A percentile compares a stretch with the other conserved stretches of the same genome.
phyloP scores from a whole-genome alignment of 1,140 invertebrate genomes.

The Pantala flavescens region DNA sequence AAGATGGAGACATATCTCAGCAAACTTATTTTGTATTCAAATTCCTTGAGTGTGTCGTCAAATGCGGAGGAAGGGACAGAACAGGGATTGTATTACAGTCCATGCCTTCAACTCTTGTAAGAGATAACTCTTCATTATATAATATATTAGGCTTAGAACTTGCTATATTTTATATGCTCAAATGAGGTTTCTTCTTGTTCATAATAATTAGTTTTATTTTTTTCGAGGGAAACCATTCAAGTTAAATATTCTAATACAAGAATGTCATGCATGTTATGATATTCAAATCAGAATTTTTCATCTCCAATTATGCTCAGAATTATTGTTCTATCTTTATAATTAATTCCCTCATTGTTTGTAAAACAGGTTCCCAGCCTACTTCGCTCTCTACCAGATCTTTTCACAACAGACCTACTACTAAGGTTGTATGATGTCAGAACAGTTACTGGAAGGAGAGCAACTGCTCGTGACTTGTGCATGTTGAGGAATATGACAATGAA shows the following conservation, averaged over 20 bases:
- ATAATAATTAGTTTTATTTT: too few species aligned
- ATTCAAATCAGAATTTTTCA: too few species aligned
- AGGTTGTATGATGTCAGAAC: conserved; percentile 67
- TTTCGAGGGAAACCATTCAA: too few species aligned
- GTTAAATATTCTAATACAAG: too few species aligned
- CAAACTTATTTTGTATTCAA: conserved; percentile 77
- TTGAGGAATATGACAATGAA: conserved; percentile 62
- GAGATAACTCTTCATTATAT: neutral
- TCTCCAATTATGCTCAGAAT: too few species aligned
- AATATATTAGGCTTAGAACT: too few species aligned
- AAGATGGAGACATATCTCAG: conserved; percentile 63
- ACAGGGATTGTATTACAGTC: conserved; percentile 64
- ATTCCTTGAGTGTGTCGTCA: conserved; percentile 68
- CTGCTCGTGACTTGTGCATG: conserved; percentile 69
- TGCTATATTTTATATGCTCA: too few species aligned
- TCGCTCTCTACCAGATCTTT: conserved; percentile 63
- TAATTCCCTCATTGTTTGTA: conserved; percentile 17
- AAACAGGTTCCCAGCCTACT: conserved; percentile 58
- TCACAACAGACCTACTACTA: conserved; percentile 58
- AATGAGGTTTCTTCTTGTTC: too few species aligned
- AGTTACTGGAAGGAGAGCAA: conserved; percentile 57
- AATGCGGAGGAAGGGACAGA: conserved; percentile 67
- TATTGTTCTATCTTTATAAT: neutral
- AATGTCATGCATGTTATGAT: too few species aligned
- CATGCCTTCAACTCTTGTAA: conserved; percentile 61